Evolutionary conservation across 2,113 vertebrate species (phyloP).

Genomic region (Oenanthe oenanthe): DNA sequence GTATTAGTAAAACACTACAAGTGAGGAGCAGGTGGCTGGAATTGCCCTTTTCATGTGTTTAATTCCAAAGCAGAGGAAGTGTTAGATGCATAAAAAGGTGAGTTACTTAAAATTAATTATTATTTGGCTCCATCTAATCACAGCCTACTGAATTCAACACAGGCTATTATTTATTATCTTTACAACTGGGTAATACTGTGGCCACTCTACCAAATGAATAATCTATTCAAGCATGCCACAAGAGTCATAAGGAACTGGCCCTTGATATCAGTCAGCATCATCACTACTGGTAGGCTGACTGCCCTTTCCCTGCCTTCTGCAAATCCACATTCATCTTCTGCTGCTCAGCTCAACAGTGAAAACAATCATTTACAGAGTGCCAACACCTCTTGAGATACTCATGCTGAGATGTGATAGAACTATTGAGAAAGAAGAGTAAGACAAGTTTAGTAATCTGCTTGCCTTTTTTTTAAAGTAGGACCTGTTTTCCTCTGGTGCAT

Average conservation of each 20-base stretch:
- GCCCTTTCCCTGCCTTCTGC: not conserved
- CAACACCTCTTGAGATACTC: not conserved
- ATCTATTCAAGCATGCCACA: not conserved
- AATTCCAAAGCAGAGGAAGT: not conserved
- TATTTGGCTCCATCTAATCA: not conserved
- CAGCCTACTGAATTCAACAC: not conserved
- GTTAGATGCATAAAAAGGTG: not conserved
- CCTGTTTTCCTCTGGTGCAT: not conserved
- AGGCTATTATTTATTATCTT: not conserved
- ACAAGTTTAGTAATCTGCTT: not conserved
- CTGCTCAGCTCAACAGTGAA: not conserved
- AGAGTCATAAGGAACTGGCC: not conserved
- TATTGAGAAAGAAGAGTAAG: not conserved
- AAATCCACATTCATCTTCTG: not conserved
- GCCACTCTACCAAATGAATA: not conserved
- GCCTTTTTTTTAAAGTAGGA: not conserved
- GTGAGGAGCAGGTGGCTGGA: not conserved
- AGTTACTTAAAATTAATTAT: not conserved
- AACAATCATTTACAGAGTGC: not conserved
- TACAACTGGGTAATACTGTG: not conserved
- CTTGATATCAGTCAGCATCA: not conserved
- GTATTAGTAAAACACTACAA: not conserved
- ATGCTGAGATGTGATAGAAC: not conserved
- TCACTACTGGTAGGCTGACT: not conserved
- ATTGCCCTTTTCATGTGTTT: not conserved